A percentile compares a stretch with the other conserved stretches of the same genome.
These are phyloP conservation scores for Strigamia crassipes DNA, from an alignment of 2,888 invertebrate species.

Conservation along the genomic window DNA sequence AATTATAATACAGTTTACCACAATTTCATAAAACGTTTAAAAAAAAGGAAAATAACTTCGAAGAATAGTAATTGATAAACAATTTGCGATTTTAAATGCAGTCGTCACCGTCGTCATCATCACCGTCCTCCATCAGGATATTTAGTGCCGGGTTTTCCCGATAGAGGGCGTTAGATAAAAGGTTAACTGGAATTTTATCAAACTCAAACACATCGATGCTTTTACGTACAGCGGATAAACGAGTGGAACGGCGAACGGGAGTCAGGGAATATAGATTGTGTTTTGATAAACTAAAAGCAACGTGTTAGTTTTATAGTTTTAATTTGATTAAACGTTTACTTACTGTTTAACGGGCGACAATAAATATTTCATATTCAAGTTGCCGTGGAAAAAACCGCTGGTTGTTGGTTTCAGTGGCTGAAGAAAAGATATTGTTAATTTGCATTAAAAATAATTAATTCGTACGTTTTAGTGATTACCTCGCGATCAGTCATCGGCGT, in stretches of 20 bases:
- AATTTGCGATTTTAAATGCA: neutral
- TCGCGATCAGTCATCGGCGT: no score
- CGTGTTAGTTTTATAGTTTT: neutral
- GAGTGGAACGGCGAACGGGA: neutral
- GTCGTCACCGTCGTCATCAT: no score
- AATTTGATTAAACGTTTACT: neutral
- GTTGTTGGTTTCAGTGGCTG: no score
- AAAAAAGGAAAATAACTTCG: neutral
- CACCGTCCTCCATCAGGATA: neutral
- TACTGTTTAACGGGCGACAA: neutral
- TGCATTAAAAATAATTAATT: no score
- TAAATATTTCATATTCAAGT: neutral
- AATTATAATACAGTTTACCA: neutral
- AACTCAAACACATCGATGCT: neutral
- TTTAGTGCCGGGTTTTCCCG: neutral
- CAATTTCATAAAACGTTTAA: neutral
- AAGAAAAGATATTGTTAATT: no score
- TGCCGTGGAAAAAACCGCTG: neutral
- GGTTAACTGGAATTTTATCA: neutral
- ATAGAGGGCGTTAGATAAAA: neutral
- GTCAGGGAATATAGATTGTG: neutral
- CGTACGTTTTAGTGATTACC: no score
- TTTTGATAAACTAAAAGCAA: neutral
- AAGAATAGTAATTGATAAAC: neutral
- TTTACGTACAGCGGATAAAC: neutral